Conservation (phyloP, 1,140 invertebrate species). For the Polypedilum vanderplanki region DNA sequence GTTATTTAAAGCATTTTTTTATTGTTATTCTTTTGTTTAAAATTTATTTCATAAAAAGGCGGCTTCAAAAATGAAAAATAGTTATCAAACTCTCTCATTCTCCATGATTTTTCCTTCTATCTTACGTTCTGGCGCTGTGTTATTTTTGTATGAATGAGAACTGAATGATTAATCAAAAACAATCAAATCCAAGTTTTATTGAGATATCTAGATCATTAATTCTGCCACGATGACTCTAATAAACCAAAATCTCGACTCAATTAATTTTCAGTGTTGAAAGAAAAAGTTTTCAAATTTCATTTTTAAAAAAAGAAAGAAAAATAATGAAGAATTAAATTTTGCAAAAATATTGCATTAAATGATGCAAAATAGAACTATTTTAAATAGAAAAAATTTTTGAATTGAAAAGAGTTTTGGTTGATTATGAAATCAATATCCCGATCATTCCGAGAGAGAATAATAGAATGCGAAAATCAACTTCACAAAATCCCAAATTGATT, state of each 20-base stretch:
- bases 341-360: neutral
- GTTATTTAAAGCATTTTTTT: too few species aligned
- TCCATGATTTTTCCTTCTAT: too few species aligned
- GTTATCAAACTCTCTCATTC: neutral
- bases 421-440: neutral
- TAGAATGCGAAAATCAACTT: slow-evolving; percentile 4
- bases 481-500: neutral
- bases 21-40: too few species aligned
- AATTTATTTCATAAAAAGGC: neutral
- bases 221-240: slow-evolving; percentile 7
- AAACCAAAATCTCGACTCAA: slow-evolving; percentile 29
- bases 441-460: too few species aligned
- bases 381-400: too few species aligned
- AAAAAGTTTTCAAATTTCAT: neutral
- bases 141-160: slow-evolving; percentile 8
- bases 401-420: slow-evolving; percentile 28
- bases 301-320: neutral
- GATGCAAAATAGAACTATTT: too few species aligned
- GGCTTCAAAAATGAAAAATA: slow-evolving; percentile 1
- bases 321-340: neutral
- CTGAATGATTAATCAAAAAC: neutral
- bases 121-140: too few species aligned
- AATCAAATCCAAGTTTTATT: slow-evolving; percentile 13
- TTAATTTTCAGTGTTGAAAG: slow-evolving; percentile 21
- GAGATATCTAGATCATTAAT: slow-evolving; percentile 2